Conservation (phyloP, 2,888 invertebrate species). For the Horisme vitalbata region DNA sequence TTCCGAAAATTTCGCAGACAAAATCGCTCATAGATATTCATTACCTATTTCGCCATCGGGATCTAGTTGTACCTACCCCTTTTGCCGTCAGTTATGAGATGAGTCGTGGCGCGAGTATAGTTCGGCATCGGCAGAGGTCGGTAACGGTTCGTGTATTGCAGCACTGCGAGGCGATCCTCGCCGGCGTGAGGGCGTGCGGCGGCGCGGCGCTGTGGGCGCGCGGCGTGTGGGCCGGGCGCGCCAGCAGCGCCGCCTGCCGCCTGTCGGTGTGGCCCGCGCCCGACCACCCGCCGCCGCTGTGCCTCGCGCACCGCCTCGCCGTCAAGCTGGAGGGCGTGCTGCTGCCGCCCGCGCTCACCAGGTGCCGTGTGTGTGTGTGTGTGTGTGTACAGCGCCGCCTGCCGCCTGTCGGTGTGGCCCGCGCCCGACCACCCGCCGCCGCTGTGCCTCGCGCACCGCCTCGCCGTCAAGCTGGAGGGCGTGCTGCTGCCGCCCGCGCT, state of each 20-base stretch:
- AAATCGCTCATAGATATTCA: too few relatives aligned
- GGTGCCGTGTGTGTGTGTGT: not conserved
- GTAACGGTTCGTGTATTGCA: not conserved
- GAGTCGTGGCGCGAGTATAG: too few relatives aligned
- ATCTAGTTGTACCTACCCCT: too few relatives aligned
- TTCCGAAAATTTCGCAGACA: too few relatives aligned
- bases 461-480: constrained; percentile 96
- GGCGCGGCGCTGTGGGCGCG: constrained; percentile 90
- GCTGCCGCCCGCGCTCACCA: constrained; percentile 74
- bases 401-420: constrained; percentile 69
- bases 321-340: constrained; percentile 97
- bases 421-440: constrained; percentile 91
- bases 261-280: constrained; percentile 76
- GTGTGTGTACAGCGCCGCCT: constrained; percentile 28
- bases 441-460: constrained; percentile 91
- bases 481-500: constrained; percentile 86
- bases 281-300: constrained; percentile 93
- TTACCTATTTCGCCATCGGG: too few relatives aligned
- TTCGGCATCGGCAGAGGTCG: too few relatives aligned
- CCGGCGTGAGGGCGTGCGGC: constrained; percentile 73
- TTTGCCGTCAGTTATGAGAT: too few relatives aligned
- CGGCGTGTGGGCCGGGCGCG: constrained; percentile 92
- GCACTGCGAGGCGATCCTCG: constrained; percentile 38
- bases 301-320: constrained; percentile 92
- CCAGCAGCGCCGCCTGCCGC: constrained; percentile 82